phyloP scores from a whole-genome alignment of 1,140 invertebrate genomes.

The Pectinophora gossypiella region DNA sequence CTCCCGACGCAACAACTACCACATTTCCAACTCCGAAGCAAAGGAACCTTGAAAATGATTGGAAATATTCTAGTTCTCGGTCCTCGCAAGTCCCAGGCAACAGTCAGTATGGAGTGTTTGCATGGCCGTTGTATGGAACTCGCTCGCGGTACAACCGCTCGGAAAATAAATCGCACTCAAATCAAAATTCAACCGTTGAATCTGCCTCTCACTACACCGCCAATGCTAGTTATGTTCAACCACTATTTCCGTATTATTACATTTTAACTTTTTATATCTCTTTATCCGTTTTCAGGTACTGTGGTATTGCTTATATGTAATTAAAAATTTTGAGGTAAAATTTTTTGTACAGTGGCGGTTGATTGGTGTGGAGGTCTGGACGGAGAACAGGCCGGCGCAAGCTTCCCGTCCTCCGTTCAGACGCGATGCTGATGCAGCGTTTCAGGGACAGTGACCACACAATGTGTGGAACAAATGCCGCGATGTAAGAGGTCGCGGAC shows the following conservation, averaged over 20 bases:
- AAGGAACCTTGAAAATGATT: not conserved
- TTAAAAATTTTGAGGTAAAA: constrained; percentile 31
- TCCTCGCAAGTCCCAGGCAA: not conserved
- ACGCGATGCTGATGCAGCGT: not conserved
- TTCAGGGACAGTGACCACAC: not conserved
- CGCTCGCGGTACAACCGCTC: not conserved
- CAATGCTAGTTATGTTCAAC: constrained; percentile 22
- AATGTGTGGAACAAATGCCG: not conserved
- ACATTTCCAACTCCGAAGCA: not conserved
- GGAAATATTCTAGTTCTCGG: not conserved
- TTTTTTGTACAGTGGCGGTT: constrained; percentile 34
- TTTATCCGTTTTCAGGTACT: constrained; percentile 62
- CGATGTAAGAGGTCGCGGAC: not conserved
- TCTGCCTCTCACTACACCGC: not conserved
- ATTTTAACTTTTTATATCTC: constrained; percentile 29
- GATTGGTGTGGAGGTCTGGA: constrained; percentile 9
- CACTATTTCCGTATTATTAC: constrained; percentile 54
- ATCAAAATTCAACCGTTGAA: not conserved
- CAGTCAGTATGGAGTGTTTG: not conserved
- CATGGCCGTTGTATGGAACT: not conserved
- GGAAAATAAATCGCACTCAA: not conserved
- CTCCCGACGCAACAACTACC: not conserved
- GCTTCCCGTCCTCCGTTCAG: not conserved
- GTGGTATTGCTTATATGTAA: constrained; percentile 68
- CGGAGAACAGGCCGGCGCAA: too few species aligned